phyloP scores from a whole-genome alignment of 2,113 vertebrate species.

The Chaetodon auriga region DNA sequence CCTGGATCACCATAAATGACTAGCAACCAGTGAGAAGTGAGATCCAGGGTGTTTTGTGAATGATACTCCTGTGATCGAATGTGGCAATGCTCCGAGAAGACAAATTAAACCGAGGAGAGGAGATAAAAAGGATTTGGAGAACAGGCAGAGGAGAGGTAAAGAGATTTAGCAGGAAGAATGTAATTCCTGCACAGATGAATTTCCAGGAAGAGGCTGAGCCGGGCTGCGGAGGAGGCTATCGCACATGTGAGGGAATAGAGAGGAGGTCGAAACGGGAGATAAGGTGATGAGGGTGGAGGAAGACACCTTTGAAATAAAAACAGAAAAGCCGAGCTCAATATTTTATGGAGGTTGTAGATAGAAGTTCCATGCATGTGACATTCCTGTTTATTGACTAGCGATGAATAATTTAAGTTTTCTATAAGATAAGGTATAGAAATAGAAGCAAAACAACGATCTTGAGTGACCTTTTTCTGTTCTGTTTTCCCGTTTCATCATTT shows the following conservation, averaged over 20 bases:
- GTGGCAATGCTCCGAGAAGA: background rate
- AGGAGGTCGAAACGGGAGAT: conserved; percentile 11
- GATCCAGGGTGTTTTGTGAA: background rate
- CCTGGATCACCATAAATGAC: background rate
- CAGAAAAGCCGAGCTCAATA: conserved; percentile 36
- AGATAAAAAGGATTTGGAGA: conserved; percentile 21
- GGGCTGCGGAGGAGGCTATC: conserved; percentile 12
- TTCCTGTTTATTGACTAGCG: conserved; percentile 44
- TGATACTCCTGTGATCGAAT: conserved; percentile 4
- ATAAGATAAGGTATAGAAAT: conserved; percentile 5
- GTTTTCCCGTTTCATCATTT: background rate
- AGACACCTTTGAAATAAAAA: conserved; percentile 11
- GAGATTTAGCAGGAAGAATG: conserved; percentile 32
- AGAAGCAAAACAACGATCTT: background rate
- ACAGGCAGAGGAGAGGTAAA: background rate
- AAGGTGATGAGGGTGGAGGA: conserved; percentile 14
- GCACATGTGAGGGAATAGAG: background rate
- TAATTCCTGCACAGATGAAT: conserved; percentile 31
- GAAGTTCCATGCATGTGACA: conserved; percentile 32
- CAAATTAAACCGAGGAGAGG: conserved; percentile 1
- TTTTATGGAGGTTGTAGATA: conserved; percentile 33
- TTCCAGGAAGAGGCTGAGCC: background rate
- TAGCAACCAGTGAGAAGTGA: background rate
- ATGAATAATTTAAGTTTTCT: conserved; percentile 36
- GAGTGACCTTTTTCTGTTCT: background rate